Percentiles rank a stretch among this genome's conserved stretches.
These are phyloP conservation scores for Slavum lentiscoides DNA, from an alignment of 2,888 invertebrate genomes.

Conservation along the genomic window DNA sequence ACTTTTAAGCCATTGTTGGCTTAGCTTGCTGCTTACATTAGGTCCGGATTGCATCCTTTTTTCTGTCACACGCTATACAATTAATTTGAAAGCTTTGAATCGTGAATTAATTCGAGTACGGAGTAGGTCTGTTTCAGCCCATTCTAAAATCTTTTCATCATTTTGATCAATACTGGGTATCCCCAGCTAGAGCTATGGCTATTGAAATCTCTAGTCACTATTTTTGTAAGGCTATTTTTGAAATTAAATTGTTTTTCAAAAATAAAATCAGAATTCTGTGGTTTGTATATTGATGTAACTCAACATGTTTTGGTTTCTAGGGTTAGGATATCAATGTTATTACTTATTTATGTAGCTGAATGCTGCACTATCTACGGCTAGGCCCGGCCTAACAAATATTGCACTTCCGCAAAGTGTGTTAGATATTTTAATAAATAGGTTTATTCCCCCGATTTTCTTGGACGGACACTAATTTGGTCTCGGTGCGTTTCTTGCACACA, in stretches of 20 bases:
- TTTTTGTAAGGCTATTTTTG: constrained; percentile 3
- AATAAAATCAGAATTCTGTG: constrained; percentile 29
- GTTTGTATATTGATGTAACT: constrained; percentile 41
- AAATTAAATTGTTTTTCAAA: constrained; percentile 23
- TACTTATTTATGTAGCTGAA: constrained; percentile 25
- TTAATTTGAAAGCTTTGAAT: constrained; percentile 23
- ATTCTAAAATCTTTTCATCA: constrained; percentile 35
- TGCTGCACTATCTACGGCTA: constrained; percentile 20
- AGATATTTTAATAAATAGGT: too few relatives aligned
- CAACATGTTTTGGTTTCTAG: constrained; percentile 32
- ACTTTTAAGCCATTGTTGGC: too few relatives aligned
- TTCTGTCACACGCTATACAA: constrained; percentile 16
- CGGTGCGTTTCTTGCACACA: too few relatives aligned
- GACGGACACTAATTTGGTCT: too few relatives aligned
- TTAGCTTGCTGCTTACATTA: too few relatives aligned
- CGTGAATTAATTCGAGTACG: constrained; percentile 24
- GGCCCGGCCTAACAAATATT: constrained; percentile 14
- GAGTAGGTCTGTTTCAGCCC: constrained; percentile 46
- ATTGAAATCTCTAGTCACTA: constrained; percentile 40
- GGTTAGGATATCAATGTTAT: constrained; percentile 29
- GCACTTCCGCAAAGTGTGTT: constrained; percentile 36
- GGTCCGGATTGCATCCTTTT: too few relatives aligned
- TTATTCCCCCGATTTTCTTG: too few relatives aligned
- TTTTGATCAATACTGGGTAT: constrained; percentile 32
- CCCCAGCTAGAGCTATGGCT: constrained; percentile 26